A percentile compares a stretch with the other conserved stretches of the same genome.
These are phyloP conservation scores for Drosophila nigricruria DNA, from an alignment of 2,888 invertebrate species.

Conservation along the genomic window DNA sequence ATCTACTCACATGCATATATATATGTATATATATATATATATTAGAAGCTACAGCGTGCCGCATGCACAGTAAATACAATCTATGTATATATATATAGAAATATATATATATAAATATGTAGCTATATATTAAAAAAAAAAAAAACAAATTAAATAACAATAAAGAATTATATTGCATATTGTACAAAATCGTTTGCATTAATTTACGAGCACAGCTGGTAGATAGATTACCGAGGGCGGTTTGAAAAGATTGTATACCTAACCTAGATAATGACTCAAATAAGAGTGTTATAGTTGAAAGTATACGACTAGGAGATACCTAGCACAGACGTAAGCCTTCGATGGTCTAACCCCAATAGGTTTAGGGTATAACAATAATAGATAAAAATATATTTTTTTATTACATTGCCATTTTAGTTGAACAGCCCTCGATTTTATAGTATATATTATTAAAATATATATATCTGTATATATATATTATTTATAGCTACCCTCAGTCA, in stretches of 20 bases:
- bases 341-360: too few species aligned
- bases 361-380: too few species aligned
- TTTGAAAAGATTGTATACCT: not conserved
- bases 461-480: not conserved
- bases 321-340: too few species aligned
- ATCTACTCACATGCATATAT: conserved; percentile 29
- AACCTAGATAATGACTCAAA: too few species aligned
- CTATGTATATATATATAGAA: conserved; percentile 25
- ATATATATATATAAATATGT: conserved; percentile 20
- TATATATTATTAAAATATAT: not conserved
- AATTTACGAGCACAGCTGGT: conserved; percentile 4
- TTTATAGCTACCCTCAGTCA: not conserved
- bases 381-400: too few species aligned
- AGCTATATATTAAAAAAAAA: conserved; percentile 30
- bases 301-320: not conserved
- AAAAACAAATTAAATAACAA: conserved; percentile 73
- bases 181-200: conserved; percentile 55
- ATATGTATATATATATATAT: conserved; percentile 33
- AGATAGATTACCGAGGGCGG: not conserved
- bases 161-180: conserved; percentile 82
- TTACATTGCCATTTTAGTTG: too few species aligned
- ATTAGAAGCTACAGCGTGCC: conserved; percentile 59
- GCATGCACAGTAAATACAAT: conserved; percentile 46
- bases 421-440: not conserved
- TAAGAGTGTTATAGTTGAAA: not conserved